Base-by-base conservation (phyloP, 2,888 invertebrate species). In the Pycnomerus fuliginosus region DNA sequence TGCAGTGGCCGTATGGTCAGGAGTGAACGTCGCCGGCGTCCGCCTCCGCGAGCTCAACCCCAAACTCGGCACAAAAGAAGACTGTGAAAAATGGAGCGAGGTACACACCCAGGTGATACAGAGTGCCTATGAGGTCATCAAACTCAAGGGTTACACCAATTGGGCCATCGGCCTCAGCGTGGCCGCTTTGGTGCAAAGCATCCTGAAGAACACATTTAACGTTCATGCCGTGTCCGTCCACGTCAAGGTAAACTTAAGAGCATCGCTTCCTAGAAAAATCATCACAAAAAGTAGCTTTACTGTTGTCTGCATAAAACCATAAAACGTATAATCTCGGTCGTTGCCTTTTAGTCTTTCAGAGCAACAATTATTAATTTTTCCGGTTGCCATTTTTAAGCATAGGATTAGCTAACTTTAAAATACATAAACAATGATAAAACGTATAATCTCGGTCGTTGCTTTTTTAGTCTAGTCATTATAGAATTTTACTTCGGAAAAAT, bases 11-110 rank as follows among this genome's bases (percentile, higher is more conserved):
- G 89, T 95, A 1, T 95, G 94, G 94, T 93, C 93, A 1, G 90
- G 91, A 7, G 92, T 93, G 13, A 94, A 93, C 71, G 82, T 95
- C 28, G 93, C 91, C 3, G 95, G 94, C 3, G 91, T 93, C 0
- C 80, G 87, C 2, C 76, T 94, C 41, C 79, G 82, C 53, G 90
- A 91, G 56, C 65, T 94, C 17, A 85, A 90, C 67, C 84, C 87
- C 12, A 73, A 77, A 27, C 77, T 90, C 40, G 92, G 92, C 23
- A 78, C 82, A 0, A 76, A 78, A 0, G 72, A 78, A 0, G 93
- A 94, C 70, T 74, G 80, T 0, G 92, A 93, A 68, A 79, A 85
- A 48, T 93, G 90, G 88, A 74, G 78, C 45, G 80, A 85, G 24
- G 70, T 90, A 5, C 94, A 95, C 73, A 80, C 80, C 48, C 80